A percentile compares a stretch with the other conserved stretches of the same genome.
Conservation (phyloP, 2,888 invertebrate species). For the Drosophila mettleri region DNA sequence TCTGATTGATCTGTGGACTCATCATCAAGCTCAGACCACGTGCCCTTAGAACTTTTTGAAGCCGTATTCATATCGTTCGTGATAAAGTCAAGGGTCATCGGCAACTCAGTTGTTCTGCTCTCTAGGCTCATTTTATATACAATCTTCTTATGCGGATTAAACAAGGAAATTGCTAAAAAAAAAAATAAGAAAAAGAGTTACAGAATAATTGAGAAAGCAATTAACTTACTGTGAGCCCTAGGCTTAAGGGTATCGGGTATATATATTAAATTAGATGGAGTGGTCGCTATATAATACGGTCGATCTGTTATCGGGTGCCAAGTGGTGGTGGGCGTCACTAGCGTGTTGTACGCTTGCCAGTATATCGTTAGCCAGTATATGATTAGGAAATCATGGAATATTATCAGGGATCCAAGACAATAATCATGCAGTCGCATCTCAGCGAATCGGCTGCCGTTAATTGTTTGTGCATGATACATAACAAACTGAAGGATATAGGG, state of each 20-base stretch:
- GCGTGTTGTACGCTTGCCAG: conserved; percentile 37
- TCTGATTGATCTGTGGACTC: background rate
- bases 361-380: conserved; percentile 54
- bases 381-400: conserved; percentile 66
- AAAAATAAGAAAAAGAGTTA: too few species aligned
- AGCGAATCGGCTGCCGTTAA: conserved; percentile 64
- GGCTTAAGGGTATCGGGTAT: too few species aligned
- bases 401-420: conserved; percentile 60
- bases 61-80: background rate
- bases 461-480: conserved; percentile 70
- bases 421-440: conserved; percentile 67
- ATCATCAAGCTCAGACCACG: too few species aligned
- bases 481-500: conserved; percentile 47
- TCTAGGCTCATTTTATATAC: fast-evolving
- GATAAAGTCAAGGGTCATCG: conserved; percentile 25
- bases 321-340: background rate
- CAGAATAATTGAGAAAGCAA: too few species aligned
- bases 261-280: too few species aligned
- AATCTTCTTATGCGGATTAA: background rate
- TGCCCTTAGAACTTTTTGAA: background rate
- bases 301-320: background rate
- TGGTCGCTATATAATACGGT: too few species aligned
- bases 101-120: too few species aligned
- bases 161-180: too few species aligned
- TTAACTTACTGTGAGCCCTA: background rate